Evolutionary conservation across 2,113 vertebrate genomes (phyloP).

Genomic region (Garra rufa): DNA sequence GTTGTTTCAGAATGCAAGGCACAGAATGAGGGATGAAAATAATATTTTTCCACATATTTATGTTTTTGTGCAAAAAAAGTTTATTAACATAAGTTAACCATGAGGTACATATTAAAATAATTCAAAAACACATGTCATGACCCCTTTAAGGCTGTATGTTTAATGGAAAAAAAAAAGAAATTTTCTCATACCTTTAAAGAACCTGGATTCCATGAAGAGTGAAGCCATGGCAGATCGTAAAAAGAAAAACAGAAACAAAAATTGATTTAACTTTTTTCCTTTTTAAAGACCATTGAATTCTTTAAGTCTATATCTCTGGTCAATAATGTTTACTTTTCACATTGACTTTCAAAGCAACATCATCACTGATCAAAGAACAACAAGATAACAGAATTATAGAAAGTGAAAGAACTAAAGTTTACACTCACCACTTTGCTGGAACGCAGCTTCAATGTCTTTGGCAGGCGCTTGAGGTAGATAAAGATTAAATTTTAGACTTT

Average conservation of each 20-base stretch:
- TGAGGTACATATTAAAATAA: too few species aligned
- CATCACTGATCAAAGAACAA: not conserved
- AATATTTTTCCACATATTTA: too few species aligned
- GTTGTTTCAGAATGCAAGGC: too few species aligned
- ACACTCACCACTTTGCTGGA: conserved; percentile 69
- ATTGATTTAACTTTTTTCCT: not conserved
- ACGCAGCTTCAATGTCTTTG: conserved; percentile 75
- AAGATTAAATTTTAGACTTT: conserved; percentile 10
- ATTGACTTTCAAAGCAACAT: not conserved
- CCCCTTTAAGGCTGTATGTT: not conserved
- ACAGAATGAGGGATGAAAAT: too few species aligned
- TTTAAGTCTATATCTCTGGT: not conserved
- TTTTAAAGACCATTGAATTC: not conserved
- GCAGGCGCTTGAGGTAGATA: conserved; percentile 72
- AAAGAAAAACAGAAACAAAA: conserved; percentile 21
- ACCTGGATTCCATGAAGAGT: conserved; percentile 33
- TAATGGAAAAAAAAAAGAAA: not conserved
- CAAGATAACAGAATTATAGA: not conserved
- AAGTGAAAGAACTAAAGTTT: not conserved
- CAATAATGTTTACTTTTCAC: not conserved
- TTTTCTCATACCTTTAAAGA: conserved; percentile 67
- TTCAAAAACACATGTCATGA: too few species aligned
- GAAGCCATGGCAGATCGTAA: not conserved
- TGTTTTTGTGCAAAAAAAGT: too few species aligned
- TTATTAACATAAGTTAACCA: too few species aligned